Base-by-base conservation (phyloP, 2,888 invertebrate species). In the Drosophila tanythrix region DNA sequence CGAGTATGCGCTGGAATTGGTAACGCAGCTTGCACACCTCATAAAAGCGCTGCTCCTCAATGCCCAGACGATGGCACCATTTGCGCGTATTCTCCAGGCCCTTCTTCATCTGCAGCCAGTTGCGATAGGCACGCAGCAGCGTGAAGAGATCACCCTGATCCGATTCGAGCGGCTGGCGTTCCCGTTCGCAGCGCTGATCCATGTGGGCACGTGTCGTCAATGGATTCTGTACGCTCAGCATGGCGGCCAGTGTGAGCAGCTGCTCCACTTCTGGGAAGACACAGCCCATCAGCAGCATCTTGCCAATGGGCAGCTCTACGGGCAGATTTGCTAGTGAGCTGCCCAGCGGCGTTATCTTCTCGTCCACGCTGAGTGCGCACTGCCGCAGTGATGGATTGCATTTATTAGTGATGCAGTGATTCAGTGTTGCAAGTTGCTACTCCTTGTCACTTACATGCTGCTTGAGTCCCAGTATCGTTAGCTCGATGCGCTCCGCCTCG, bases 21-120 rank as follows among this genome's bases (percentile, higher is more conserved):
- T 96, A 95, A 40, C 98, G 95, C 8, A 99, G 94, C 94, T 99
- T 99, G 0, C 97, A 97, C 89, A 98, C 96, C 93, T 99, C 99
- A 91, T 99, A 99, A 89, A 99, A 96, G 29, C 99, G 94, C 92
- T 99, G 99, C 92, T 99, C 99, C 93, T 99, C 99, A 10, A 99
- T 94, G 0, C 98, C 99, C 67, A 98, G 94, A 66, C 97, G 95
- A 76, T 95, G 95, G 83, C 99, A 98, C 99, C 99, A 99, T 70
- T 95, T 95, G 52, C 96, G 94, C 0, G 96, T 95, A 36, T 90
- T 91, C 40, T 92, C 91, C 36, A 90, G 81, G 3, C 81, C 66
- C 60, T 95, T 94, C 91, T 98, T 98, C 40, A 97, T 95, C 82
- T 95, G 95, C 46, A 99, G 92, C 99, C 99, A 99, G 78, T 97